A percentile compares a stretch with the other conserved stretches of the same genome.
These are phyloP conservation scores for Cyprinodon tularosa DNA, from an alignment of 2,113 vertebrate species.

Conservation along the genomic window DNA sequence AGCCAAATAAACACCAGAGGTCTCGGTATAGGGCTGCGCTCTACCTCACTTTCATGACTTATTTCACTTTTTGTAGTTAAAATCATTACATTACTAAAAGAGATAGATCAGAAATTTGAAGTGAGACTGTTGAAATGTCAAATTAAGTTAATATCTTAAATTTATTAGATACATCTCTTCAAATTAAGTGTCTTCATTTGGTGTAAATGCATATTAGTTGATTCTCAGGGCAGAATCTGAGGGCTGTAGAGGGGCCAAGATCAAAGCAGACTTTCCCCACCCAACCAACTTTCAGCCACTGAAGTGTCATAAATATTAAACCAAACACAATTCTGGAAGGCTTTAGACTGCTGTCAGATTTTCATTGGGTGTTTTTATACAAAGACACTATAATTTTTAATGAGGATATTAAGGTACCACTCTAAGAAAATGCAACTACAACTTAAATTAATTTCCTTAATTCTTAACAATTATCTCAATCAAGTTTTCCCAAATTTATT, in stretches of 20 bases:
- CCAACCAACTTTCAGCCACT: neutral
- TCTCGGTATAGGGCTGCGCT: slow-evolving; percentile 59
- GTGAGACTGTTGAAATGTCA: neutral
- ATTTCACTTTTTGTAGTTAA: slow-evolving; percentile 37
- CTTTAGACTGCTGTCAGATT: no score
- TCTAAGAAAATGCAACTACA: no score
- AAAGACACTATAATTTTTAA: no score
- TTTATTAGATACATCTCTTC: neutral
- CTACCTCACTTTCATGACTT: slow-evolving; percentile 64
- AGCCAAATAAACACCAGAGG: slow-evolving; percentile 74
- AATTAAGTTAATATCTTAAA: neutral
- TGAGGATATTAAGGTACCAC: no score
- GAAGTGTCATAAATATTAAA: neutral
- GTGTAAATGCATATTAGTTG: neutral
- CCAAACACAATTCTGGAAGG: no score
- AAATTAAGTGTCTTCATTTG: neutral
- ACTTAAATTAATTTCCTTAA: no score
- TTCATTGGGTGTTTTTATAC: neutral
- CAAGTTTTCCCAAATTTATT: no score
- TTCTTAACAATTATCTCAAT: no score
- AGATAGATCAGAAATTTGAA: neutral
- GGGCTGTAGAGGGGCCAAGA: neutral
- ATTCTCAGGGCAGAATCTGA: neutral
- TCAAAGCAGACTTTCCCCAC: neutral
- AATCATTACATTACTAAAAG: neutral